These are phyloP conservation scores for Palythoa heliodiscus DNA, from an alignment of 92 coral and sea anemone species.

Conservation along the genomic window DNA sequence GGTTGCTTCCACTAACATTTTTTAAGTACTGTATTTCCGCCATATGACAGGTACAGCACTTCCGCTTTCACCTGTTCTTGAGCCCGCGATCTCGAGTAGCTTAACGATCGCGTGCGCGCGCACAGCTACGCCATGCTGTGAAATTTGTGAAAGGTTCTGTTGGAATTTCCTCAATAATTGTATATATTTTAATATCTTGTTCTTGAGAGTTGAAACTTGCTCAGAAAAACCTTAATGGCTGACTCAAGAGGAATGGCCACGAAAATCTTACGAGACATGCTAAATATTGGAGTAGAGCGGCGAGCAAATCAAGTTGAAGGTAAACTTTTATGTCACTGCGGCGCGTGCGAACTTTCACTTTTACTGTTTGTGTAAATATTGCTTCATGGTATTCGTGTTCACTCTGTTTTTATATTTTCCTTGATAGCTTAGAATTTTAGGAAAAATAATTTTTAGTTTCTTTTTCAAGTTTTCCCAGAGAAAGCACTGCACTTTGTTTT, in stretches of 20 bases:
- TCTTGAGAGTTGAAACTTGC: conserved; percentile 3
- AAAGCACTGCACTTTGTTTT: background rate
- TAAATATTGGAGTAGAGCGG: conserved; percentile 74
- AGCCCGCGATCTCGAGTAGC: conserved; percentile 1
- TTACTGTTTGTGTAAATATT: background rate
- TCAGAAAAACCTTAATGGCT: conserved; percentile 17
- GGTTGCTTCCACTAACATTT: too few species aligned
- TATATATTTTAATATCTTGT: background rate
- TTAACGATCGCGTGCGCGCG: conserved; percentile 13
- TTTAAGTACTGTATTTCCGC: too few species aligned
- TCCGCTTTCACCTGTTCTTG: background rate
- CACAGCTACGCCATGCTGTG: conserved; percentile 32
- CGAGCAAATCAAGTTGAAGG: conserved; percentile 30
- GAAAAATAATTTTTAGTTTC: background rate
- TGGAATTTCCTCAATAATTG: background rate
- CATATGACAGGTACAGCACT: too few species aligned
- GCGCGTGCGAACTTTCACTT: conserved; percentile 15
- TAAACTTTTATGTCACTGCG: background rate
- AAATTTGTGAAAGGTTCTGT: background rate
- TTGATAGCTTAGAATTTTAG: background rate
- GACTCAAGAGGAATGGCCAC: conserved; percentile 82
- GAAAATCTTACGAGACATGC: conserved; percentile 73
- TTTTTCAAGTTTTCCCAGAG: background rate
- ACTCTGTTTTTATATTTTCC: background rate
- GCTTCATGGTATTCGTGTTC: background rate